phyloP scores from a whole-genome alignment of 2,113 vertebrate genomes.

The Dolichallabes microphthalmus region DNA sequence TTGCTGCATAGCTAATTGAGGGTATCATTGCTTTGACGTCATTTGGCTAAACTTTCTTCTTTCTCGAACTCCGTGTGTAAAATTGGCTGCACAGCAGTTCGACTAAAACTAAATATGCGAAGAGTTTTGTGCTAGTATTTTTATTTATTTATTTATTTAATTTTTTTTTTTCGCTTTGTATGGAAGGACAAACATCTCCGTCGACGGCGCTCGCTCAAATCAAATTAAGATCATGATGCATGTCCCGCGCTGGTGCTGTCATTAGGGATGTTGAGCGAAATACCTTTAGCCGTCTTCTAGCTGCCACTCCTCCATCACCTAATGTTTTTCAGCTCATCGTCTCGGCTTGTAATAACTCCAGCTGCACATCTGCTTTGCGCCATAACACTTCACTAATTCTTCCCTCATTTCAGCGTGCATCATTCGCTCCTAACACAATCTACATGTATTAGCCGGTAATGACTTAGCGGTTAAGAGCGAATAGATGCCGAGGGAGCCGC shows the following conservation, averaged over 20 bases:
- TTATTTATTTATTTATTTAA: no score
- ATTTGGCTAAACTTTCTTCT: constrained; percentile 15
- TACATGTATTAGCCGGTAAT: constrained; percentile 97
- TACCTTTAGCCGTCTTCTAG: constrained; percentile 55
- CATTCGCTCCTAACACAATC: constrained; percentile 93
- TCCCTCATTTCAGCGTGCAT: constrained; percentile 89
- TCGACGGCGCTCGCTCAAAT: constrained; percentile 46
- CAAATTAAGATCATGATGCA: constrained; percentile 62
- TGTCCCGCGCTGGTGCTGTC: constrained; percentile 40
- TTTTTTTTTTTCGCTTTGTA: not conserved
- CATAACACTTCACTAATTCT: constrained; percentile 94
- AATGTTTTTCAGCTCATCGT: constrained; percentile 83
- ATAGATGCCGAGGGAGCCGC: constrained; percentile 91
- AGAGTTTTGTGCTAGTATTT: not conserved
- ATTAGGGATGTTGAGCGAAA: constrained; percentile 48
- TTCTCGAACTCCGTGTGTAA: constrained; percentile 4
- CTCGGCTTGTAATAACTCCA: constrained; percentile 93
- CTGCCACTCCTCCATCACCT: constrained; percentile 72
- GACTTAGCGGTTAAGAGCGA: constrained; percentile 97
- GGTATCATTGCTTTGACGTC: constrained; percentile 34
- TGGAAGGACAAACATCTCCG: constrained; percentile 5
- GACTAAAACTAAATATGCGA: not conserved
- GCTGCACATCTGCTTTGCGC: constrained; percentile 94
- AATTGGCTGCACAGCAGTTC: constrained; percentile 9
- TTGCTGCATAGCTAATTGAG: constrained; percentile 49